Percentiles rank a stretch among this genome's conserved stretches.
phyloP scores from a whole-genome alignment of 2,797 vertebrate genomes.

The Parotocinclus haroldoi region DNA sequence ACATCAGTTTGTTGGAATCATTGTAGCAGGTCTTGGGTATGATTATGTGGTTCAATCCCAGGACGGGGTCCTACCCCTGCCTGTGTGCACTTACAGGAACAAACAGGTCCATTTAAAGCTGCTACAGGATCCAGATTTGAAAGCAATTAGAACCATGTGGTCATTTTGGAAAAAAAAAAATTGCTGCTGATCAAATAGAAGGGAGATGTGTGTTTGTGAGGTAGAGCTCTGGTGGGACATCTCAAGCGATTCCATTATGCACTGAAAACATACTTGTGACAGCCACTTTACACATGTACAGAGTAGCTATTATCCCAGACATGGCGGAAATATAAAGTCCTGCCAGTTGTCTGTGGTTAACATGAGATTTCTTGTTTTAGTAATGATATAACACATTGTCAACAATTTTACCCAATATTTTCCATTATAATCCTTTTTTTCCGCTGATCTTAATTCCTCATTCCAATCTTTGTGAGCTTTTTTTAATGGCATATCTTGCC shows the following conservation, averaged over 20 bases:
- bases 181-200: conserved; percentile 44
- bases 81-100: conserved; percentile 39
- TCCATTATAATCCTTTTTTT: too few species aligned
- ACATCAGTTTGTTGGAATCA: too few species aligned
- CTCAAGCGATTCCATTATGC: conserved; percentile 6
- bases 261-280: conserved; percentile 25
- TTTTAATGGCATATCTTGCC: too few species aligned
- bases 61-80: conserved; percentile 13
- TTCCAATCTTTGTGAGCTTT: too few species aligned
- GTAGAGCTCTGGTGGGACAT: conserved; percentile 27
- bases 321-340: too few species aligned
- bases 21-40: background rate
- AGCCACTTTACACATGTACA: too few species aligned
- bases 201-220: conserved; percentile 39
- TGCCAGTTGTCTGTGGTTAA: too few species aligned
- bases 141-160: conserved; percentile 52
- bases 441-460: too few species aligned
- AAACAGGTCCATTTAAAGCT: conserved; percentile 43
- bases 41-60: background rate
- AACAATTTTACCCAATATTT: too few species aligned
- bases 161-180: conserved; percentile 49
- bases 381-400: too few species aligned
- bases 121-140: conserved; percentile 48
- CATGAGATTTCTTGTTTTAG: too few species aligned
- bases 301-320: too few species aligned